Percentiles rank a stretch among this genome's conserved stretches.
These are phyloP conservation scores for Somateria mollissima DNA, from an alignment of 2,797 vertebrate species.

Conservation along the genomic window DNA sequence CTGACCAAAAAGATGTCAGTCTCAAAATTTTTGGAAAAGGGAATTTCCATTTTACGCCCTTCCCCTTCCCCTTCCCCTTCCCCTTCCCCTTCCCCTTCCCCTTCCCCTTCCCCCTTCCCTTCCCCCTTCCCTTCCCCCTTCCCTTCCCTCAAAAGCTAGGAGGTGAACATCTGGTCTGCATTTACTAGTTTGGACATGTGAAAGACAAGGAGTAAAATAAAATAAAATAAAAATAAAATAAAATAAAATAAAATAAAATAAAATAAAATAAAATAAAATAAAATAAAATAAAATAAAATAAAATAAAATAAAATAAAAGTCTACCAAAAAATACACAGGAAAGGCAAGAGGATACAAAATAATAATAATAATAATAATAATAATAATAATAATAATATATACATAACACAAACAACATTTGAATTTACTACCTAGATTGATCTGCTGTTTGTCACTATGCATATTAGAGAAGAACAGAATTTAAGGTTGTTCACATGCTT, in stretches of 20 bases:
- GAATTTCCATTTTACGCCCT: background rate
- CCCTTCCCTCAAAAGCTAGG: background rate
- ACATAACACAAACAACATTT: no score
- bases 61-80: no score
- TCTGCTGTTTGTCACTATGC: background rate
- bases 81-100: no score
- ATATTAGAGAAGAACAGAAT: background rate
- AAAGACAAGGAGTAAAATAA: background rate
- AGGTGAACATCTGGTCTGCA: background rate
- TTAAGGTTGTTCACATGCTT: background rate
- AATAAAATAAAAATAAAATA: background rate
- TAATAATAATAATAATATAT: no score
- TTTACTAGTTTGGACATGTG: background rate
- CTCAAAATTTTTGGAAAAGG: no score
- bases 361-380: background rate
- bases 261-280: no score
- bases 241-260: no score
- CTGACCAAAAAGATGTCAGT: background rate
- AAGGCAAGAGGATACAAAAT: background rate
- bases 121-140: no score
- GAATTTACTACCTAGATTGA: background rate
- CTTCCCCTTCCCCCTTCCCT: no score
- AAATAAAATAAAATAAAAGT: no score
- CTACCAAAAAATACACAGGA: background rate
- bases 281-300: no score